These are phyloP conservation scores for Equus quagga DNA, from an alignment of 2,113 vertebrate species.

Conservation along the genomic window DNA sequence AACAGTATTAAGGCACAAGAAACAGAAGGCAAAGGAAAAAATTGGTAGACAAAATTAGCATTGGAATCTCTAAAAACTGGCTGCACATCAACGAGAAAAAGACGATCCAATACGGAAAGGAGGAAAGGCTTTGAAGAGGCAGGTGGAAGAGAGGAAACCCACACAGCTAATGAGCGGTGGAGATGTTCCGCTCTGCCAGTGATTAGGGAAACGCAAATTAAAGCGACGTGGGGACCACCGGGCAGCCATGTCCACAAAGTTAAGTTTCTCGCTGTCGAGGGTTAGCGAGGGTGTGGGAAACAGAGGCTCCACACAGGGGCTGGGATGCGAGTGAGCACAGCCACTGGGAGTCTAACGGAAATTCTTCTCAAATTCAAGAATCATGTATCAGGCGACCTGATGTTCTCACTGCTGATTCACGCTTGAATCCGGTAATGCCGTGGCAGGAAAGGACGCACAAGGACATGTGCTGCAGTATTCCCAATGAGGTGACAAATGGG, in stretches of 20 bases:
- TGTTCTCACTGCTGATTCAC: not conserved
- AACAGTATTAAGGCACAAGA: not conserved
- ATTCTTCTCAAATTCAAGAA: slow-evolving; percentile 6
- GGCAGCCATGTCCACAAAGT: not conserved
- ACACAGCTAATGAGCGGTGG: not conserved
- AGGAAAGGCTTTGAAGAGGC: too few species aligned
- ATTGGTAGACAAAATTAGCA: not conserved
- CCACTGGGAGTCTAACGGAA: not conserved
- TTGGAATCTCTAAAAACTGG: too few species aligned
- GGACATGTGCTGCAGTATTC: not conserved
- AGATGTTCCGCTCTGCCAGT: not conserved
- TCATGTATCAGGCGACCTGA: not conserved
- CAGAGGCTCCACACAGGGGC: not conserved
- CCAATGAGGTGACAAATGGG: not conserved
- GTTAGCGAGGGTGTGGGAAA: not conserved
- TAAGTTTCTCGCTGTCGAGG: not conserved
- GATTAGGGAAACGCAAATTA: not conserved
- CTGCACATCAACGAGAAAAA: too few species aligned
- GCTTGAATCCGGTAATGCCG: not conserved
- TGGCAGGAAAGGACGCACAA: not conserved
- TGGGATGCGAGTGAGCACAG: too few species aligned
- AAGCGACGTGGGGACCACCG: not conserved
- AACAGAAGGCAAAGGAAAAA: not conserved
- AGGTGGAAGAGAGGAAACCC: not conserved
- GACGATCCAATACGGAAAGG: too few species aligned